Percentiles rank a stretch among this genome's conserved stretches.
Evolutionary conservation across 2,113 vertebrate species (phyloP).

Genomic region (Telmatochromis brichardi): DNA sequence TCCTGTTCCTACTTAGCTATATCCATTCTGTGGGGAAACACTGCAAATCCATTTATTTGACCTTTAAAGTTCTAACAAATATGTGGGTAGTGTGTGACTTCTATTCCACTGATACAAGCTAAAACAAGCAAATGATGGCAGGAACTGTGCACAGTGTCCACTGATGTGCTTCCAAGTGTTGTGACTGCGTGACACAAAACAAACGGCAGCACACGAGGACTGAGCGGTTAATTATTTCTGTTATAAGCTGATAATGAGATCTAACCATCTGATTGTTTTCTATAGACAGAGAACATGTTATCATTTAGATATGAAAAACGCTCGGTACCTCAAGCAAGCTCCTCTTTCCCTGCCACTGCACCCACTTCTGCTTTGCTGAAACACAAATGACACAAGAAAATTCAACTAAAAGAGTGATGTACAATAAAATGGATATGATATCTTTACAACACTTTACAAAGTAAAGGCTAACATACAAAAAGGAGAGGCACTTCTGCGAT

Average conservation of each 20-base stretch:
- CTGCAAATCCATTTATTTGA: background rate
- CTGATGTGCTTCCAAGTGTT: background rate
- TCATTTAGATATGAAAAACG: background rate
- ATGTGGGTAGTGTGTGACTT: background rate
- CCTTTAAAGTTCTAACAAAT: background rate
- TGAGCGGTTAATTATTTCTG: background rate
- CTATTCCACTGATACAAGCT: background rate
- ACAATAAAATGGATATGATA: background rate
- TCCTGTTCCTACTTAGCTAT: background rate
- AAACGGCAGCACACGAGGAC: background rate
- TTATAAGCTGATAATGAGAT: background rate
- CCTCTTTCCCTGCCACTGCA: slow-evolving; percentile 5
- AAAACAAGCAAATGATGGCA: background rate
- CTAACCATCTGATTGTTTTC: background rate
- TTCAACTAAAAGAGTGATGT: background rate
- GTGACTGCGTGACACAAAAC: background rate
- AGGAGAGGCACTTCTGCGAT: background rate
- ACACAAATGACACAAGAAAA: background rate
- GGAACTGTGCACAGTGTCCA: background rate
- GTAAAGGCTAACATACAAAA: background rate
- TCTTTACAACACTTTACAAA: background rate
- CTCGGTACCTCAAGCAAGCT: slow-evolving; percentile 25
- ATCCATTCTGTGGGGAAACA: background rate
- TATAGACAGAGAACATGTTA: background rate
- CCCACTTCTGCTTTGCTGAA: slow-evolving; percentile 56